Evolutionary conservation across 2,888 invertebrate genomes (phyloP).

Genomic region (Sisyra terminalis): DNA sequence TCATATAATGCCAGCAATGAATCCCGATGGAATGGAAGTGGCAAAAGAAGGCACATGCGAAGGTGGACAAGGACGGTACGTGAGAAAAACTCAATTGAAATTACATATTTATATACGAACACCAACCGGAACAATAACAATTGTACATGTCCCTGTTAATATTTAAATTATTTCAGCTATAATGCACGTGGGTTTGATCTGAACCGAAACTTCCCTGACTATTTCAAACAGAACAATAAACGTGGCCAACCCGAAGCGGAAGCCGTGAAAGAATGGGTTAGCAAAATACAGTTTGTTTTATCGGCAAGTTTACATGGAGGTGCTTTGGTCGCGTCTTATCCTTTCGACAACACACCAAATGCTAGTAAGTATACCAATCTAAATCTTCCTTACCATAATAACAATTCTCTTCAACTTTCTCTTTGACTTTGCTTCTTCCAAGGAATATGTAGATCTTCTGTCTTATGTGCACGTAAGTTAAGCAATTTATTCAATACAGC

Average conservation of each 20-base stretch:
- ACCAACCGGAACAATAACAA: too few relatives aligned
- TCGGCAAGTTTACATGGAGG: constrained; percentile 93
- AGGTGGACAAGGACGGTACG: constrained; percentile 70
- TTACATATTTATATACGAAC: background rate
- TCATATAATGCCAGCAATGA: constrained; percentile 96
- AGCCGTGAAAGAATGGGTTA: constrained; percentile 87
- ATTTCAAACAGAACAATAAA: constrained; percentile 76
- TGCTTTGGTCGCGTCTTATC: constrained; percentile 89
- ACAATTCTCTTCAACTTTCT: background rate
- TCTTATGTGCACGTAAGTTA: constrained; percentile 53
- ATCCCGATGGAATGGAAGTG: constrained; percentile 93
- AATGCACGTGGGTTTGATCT: constrained; percentile 81
- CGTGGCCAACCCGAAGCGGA: constrained; percentile 88
- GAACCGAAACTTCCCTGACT: constrained; percentile 93
- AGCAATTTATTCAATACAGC: too few relatives aligned
- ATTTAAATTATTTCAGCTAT: constrained; percentile 34
- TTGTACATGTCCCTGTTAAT: too few relatives aligned
- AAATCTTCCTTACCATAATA: background rate
- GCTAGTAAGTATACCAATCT: constrained; percentile 46
- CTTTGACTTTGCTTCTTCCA: constrained; percentile 12
- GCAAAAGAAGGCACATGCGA: constrained; percentile 81
- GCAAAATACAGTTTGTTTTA: constrained; percentile 81
- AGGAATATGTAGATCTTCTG: constrained; percentile 63
- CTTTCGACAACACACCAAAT: constrained; percentile 90
- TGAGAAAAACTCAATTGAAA: too few relatives aligned